A percentile compares a stretch with the other conserved stretches of the same genome.
These are phyloP conservation scores for Carterocephalus palaemon DNA, from an alignment of 2,888 invertebrate species.

Conservation along the genomic window DNA sequence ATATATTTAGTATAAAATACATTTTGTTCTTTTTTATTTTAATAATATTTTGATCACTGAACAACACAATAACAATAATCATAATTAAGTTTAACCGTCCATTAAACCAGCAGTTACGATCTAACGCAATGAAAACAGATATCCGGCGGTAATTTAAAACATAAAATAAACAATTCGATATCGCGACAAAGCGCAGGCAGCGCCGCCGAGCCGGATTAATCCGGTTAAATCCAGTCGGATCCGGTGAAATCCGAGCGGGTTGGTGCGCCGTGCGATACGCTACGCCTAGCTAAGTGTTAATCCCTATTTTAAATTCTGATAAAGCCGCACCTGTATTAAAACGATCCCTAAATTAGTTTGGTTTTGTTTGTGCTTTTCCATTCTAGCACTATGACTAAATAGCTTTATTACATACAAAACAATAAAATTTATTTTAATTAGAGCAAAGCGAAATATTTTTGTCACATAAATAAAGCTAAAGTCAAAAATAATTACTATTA, in stretches of 20 bases:
- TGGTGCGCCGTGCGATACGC: constrained; percentile 59
- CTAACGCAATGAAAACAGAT: constrained; percentile 45
- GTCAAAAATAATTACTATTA: no score
- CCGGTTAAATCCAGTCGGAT: constrained; percentile 59
- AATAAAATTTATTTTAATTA: no score
- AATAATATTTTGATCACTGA: no score
- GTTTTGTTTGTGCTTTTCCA: constrained; percentile 6
- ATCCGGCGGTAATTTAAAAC: constrained; percentile 58
- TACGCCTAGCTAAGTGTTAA: constrained; percentile 65
- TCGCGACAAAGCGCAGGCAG: constrained; percentile 60
- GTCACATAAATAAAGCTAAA: no score
- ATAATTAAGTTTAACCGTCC: background rate
- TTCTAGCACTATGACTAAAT: background rate
- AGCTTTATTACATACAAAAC: constrained; percentile 2
- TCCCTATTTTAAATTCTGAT: constrained; percentile 76
- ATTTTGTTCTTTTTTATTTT: no score
- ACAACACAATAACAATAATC: no score
- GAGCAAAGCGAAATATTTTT: no score
- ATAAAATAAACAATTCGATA: constrained; percentile 71
- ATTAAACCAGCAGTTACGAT: constrained; percentile 8
- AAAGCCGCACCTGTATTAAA: constrained; percentile 64
- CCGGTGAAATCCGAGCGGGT: constrained; percentile 52
- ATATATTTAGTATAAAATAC: no score
- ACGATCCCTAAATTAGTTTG: constrained; percentile 30
- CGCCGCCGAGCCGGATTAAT: constrained; percentile 44